Evolutionary conservation across 2,113 vertebrate species (phyloP).

Genomic region (Anthoscopus minutus): DNA sequence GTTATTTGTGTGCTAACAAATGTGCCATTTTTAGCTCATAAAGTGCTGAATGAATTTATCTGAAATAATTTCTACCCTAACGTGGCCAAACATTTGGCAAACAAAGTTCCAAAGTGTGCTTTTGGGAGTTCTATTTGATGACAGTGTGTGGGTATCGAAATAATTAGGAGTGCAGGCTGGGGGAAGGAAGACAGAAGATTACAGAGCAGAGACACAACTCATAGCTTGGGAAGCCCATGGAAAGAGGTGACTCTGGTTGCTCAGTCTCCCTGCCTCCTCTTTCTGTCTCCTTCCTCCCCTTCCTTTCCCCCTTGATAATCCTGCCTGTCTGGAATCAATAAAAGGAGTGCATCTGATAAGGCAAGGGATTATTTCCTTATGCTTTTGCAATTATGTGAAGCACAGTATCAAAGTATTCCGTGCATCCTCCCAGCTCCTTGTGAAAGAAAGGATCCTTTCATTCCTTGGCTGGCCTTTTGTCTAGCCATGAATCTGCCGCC

Average conservation of each 20-base stretch:
- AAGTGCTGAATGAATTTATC: neutral
- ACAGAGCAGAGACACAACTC: neutral
- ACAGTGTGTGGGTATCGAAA: neutral
- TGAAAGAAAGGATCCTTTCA: neutral
- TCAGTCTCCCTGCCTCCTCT: neutral
- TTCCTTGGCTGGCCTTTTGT: neutral
- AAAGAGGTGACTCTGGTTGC: neutral
- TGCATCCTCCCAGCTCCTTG: neutral
- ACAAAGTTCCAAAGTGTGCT: neutral
- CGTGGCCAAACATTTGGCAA: neutral
- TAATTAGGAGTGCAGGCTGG: neutral
- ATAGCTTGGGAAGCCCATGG: neutral
- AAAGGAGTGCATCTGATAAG: neutral
- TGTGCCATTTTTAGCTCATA: neutral
- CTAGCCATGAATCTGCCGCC: neutral
- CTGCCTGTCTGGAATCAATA: neutral
- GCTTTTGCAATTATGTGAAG: neutral
- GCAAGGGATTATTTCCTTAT: neutral
- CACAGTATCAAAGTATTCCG: neutral
- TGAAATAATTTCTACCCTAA: neutral
- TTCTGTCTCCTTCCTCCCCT: neutral
- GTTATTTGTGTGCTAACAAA: neutral
- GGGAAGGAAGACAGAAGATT: neutral
- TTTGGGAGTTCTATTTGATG: neutral
- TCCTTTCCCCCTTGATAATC: neutral